Base-by-base conservation (phyloP, 2,113 vertebrate species). In the Mustela nigripes region DNA sequence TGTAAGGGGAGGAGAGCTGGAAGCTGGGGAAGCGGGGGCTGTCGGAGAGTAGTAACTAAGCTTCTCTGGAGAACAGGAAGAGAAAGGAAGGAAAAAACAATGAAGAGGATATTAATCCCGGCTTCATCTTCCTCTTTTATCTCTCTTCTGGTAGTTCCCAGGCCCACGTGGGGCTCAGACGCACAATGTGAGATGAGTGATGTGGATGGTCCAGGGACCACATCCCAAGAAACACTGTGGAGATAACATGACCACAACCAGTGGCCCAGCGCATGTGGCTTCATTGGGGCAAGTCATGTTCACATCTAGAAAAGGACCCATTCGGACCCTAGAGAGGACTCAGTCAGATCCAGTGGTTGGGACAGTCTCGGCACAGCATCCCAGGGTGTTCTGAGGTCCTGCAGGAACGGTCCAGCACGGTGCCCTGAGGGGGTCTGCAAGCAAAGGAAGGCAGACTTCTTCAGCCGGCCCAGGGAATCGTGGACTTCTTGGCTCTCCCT, bases 381-480 rank as follows among this genome's bases (percentile, higher is more conserved):
- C 58, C 19, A 60, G 26, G 21, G 16, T 7, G 16, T 26, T 26
- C 26, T 5, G n/a, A 7, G 45, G 12, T 15, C 33, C 50, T 50
- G 14, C 6, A 36, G 42, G 12, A 31, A 1, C 0, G 28, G 42
- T 24, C 9, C 19, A 16, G 21, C 19, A 1, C 1, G 0, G 31
- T 63, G 62, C 8, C 53, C 71, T 0, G 22, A 5, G 3, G 14
- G 31, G 58, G 63, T 11, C 22, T 9, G n/a, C 11, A 18, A 6
- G 50, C 48, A 12, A 28, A 42, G 26, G 69, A 50, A 87, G 39
- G 24, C 36, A 1, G 36, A 36, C 3, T 45, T n/a, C 53, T 78
- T 31, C 74, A 33, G 14, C 28, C 1, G 33, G 31, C 45, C 33
- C 2, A 5, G 10, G 58, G 60, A 22, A 7, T 76, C 74, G 18